phyloP scores from a whole-genome alignment of 2,888 invertebrate species.

The Frankliniella intonsa region DNA sequence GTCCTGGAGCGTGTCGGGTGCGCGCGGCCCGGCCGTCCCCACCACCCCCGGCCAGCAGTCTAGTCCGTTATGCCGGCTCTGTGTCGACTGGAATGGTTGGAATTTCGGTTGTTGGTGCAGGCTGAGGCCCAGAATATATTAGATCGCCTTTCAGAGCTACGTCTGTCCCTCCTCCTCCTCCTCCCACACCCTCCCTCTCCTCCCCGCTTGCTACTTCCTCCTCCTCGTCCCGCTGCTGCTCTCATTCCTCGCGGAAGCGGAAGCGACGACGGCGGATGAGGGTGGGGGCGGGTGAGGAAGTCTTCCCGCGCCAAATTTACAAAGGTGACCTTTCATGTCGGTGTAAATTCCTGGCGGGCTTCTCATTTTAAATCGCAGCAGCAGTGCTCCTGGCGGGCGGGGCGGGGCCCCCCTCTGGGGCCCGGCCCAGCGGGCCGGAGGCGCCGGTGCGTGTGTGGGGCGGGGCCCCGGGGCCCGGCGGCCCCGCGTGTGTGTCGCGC shows the following conservation, averaged over 20 bases:
- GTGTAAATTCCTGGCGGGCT: background rate
- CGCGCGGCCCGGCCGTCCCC: background rate
- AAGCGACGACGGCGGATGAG: too few species aligned
- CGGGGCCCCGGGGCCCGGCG: too few species aligned
- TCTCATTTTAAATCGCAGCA: background rate
- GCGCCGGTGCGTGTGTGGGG: too few species aligned
- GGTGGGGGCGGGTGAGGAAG: too few species aligned
- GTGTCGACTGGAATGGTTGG: background rate
- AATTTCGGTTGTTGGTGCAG: conserved; percentile 9
- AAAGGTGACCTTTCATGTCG: background rate
- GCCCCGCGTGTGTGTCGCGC: too few species aligned
- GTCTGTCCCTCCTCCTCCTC: background rate
- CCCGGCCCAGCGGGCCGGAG: too few species aligned
- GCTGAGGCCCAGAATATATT: background rate
- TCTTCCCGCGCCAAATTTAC: background rate
- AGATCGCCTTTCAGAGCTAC: background rate
- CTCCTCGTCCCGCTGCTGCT: too few species aligned
- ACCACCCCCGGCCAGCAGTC: background rate
- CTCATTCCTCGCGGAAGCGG: too few species aligned
- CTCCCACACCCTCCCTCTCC: background rate
- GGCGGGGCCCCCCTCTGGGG: too few species aligned
- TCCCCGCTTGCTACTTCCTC: too few species aligned
- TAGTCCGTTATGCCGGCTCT: background rate
- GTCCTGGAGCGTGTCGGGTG: background rate
- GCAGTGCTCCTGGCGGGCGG: too few species aligned